Evolutionary conservation across 2,888 invertebrate species (phyloP).

Genomic region (Himalopsyche anomala): DNA sequence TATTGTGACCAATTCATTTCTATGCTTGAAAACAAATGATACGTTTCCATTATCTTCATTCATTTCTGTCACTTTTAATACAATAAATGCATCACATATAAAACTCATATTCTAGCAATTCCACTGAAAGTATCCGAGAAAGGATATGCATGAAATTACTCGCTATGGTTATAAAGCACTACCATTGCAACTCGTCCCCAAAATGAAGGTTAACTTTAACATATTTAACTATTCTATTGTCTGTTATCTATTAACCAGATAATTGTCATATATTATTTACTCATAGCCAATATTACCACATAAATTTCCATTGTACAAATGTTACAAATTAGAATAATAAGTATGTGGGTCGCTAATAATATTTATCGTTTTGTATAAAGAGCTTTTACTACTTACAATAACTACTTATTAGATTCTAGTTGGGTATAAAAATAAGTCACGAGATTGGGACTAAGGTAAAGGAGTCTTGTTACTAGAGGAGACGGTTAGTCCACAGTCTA

Average conservation of each 20-base stretch:
- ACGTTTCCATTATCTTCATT: no score
- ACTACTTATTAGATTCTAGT: constrained; percentile 56
- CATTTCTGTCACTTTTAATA: no score
- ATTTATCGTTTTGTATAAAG: constrained; percentile 46
- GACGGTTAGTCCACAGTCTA: constrained; percentile 63
- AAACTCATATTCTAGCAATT: not conserved
- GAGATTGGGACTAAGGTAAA: constrained; percentile 62
- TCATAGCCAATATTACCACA: constrained; percentile 60
- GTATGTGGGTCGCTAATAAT: constrained; percentile 32
- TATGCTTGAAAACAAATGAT: no score
- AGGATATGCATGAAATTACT: not conserved
- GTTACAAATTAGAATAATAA: constrained; percentile 48
- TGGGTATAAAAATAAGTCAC: constrained; percentile 66
- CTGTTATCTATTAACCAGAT: constrained; percentile 63
- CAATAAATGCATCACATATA: no score
- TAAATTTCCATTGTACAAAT: constrained; percentile 58
- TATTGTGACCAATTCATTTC: no score
- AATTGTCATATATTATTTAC: constrained; percentile 53
- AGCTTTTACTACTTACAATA: constrained; percentile 46
- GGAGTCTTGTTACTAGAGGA: constrained; percentile 64
- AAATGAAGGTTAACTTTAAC: constrained; percentile 62
- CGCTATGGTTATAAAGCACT: not conserved
- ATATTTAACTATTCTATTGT: constrained; percentile 65
- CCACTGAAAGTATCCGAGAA: not conserved
- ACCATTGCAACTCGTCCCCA: constrained; percentile 51